Evolutionary conservation across 2,113 vertebrate genomes (phyloP), one percentile per base, ranked within the genome.

Genomic region (Alces alces): DNA sequence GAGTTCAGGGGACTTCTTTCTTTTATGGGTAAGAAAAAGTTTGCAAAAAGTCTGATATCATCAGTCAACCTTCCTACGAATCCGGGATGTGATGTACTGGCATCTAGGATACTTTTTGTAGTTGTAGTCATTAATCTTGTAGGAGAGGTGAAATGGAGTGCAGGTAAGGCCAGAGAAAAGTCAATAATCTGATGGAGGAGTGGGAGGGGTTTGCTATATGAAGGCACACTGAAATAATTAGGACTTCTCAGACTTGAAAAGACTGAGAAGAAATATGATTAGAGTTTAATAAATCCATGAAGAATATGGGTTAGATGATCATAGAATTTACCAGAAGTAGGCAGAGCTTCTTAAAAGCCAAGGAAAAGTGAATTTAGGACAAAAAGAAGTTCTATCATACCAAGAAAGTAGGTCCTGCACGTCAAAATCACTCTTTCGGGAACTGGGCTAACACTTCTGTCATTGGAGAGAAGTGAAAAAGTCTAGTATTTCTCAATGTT

Each of bases 161-260:
- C 39, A 87, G 47, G n/a, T 14, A 86, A 70, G 47, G 55, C 39
- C 94, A 88, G 55, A 88, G 39, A 70, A 61, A 39, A 97, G 28
- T 8, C 7, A 27, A 57, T 36, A 55, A 36, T 47, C 54, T 28
- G 36, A 57, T 33, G 28, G 60, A 19, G 36, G 60, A 25, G 36
- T 50, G 30, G 94, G 57, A 80, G 54, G 78, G 28, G 45, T 36
- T 70, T 54, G 43, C 39, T 82, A 21, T 88, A 84, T 82, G 73
- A 92, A 87, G 57, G 36, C 95, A 95, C 52, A 86, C 83, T 93
- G 79, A 86, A 96, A 89, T 89, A 84, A 93, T 93, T 79, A 95
- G 84, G 86, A 90, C 52, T 96, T 83, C 33, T 90, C 9, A 43
- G 92, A 36, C 66, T 94, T 86, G 82, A 96, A 86, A 95, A 88